A percentile compares a stretch with the other conserved stretches of the same genome.
Evolutionary conservation across 2,113 vertebrate species (phyloP).

Genomic region (Oreochromis tanganicae): DNA sequence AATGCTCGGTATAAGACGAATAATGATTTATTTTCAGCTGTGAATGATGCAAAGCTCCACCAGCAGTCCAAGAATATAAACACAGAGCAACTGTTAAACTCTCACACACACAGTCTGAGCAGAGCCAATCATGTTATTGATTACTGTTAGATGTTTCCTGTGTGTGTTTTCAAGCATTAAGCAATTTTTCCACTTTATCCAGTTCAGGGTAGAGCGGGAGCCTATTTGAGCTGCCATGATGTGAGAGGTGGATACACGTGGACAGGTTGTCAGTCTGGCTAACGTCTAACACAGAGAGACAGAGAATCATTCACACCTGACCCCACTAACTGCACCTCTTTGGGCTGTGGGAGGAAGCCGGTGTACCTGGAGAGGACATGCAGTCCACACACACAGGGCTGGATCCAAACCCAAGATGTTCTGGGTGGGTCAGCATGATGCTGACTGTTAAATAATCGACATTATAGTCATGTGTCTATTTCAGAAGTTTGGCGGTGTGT

Average conservation of each 20-base stretch:
- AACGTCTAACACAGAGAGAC: background rate
- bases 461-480: background rate
- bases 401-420: accelerated
- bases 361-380: background rate
- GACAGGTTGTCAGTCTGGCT: background rate
- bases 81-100: background rate
- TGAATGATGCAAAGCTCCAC: background rate
- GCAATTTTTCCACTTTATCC: background rate
- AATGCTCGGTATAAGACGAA: accelerated
- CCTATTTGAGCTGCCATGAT: background rate
- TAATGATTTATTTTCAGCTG: background rate
- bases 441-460: accelerated
- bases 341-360: background rate
- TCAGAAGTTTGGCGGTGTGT: background rate
- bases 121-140: background rate
- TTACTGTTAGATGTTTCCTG: background rate
- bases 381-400: background rate
- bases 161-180: background rate
- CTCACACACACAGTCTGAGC: background rate
- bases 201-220: accelerated
- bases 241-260: background rate
- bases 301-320: background rate
- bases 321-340: accelerated
- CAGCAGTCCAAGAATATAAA: background rate
- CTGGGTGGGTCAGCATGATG: background rate